Percentiles rank a stretch among this genome's conserved stretches.
phyloP scores from a whole-genome alignment of 1,140 invertebrate species.

The Panagrolaimus sp. region DNA sequence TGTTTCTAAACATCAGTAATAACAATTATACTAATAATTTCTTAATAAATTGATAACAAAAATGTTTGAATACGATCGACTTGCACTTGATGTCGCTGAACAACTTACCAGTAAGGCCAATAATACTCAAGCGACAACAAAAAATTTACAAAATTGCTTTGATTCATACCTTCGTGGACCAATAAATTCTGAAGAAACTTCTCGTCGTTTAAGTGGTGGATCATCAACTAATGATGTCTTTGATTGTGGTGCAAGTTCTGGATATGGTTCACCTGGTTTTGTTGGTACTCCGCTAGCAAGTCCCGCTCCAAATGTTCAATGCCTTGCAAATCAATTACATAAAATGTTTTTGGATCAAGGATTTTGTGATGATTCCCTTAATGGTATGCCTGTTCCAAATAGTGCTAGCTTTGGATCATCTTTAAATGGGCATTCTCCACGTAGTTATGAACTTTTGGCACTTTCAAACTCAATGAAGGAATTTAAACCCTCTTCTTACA shows the following conservation, averaged over 20 bases:
- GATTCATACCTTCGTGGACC: background rate
- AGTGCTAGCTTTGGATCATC: background rate
- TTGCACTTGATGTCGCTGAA: slow-evolving; percentile 41
- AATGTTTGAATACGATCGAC: slow-evolving; percentile 50
- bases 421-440: background rate
- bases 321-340: slow-evolving; percentile 25
- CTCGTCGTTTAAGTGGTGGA: slow-evolving; percentile 10
- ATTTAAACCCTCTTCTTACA: background rate
- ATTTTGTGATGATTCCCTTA: slow-evolving; percentile 20
- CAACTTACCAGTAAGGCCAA: slow-evolving; percentile 24
- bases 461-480: slow-evolving; percentile 11
- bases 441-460: slow-evolving; percentile 6
- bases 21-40: no score
- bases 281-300: slow-evolving; percentile 23
- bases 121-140: background rate
- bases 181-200: background rate
- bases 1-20: no score
- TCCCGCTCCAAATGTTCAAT: slow-evolving; percentile 20
- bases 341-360: slow-evolving; percentile 30
- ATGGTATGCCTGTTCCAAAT: slow-evolving; percentile 1
- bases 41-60: background rate
- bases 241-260: slow-evolving; percentile 19
- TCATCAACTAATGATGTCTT: slow-evolving; percentile 1
- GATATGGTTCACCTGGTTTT: slow-evolving; percentile 25
- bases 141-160: background rate